Evolutionary conservation across 2,888 invertebrate genomes (phyloP), one percentile per base, ranked within the genome.

Genomic region (Hecatera dysodea): DNA sequence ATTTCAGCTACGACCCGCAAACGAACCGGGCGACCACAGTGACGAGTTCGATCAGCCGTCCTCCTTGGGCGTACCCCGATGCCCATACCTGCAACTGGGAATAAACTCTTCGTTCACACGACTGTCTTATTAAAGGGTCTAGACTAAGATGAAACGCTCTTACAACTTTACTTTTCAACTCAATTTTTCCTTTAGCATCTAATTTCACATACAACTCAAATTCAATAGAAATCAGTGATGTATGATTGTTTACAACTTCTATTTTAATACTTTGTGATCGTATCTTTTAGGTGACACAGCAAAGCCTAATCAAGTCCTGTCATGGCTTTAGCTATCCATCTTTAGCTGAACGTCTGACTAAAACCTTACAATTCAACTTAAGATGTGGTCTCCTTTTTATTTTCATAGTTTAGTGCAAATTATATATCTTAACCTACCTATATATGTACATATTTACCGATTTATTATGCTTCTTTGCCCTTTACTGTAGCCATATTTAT

Each of bases 1-100:
- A 68, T 93, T 93, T 12, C 90, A 96, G 96, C 24, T 96, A 89
- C 82, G 90, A 96, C 79, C 84, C 91, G 6, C 88, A 84, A 29
- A 96, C 95, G 3, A 94, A 96, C 84, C 92, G 42, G n/a, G 78
- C 78, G 0, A 24, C 48, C 3, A 73, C 46, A 1, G 46, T 59
- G 27, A 42, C 78, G 1, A 78, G 71, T 11, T 55, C 90, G 50
- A 93, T 93, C 7, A 87, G 92, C 88, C 94, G 96, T 39, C 96
- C 95, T 0, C 95, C 95, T 15, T 96, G 96, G 96, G 96, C 95
- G 19, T 90, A 93, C 76, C 93, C 94, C 0, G 95, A 94, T 57
- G 87, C 87, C 6, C 77, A 88, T 11, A 91, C 89, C 68, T 92
- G 91, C 70, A 80, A 88, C 61, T 96, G 95, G 95, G 92, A 93